phyloP scores from a whole-genome alignment of 1,140 invertebrate genomes.

The Bombus fervidus region DNA sequence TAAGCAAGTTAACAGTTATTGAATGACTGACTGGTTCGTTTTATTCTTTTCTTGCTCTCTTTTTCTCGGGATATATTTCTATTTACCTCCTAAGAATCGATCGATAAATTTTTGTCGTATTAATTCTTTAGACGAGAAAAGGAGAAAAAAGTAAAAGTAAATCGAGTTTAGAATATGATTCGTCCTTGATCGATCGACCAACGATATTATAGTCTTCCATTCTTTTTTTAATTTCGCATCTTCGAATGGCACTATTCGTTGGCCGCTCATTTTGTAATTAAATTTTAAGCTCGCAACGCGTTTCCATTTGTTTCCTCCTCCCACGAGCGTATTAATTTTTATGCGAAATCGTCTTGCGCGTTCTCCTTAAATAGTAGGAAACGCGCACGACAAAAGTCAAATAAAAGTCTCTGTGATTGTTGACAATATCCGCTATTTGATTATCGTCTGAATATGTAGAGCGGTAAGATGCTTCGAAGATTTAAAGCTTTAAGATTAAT shows the following conservation, averaged over 20 bases:
- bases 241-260: not conserved
- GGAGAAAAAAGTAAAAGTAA: not conserved
- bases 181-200: not conserved
- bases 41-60: not conserved
- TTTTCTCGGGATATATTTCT: not conserved
- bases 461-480: conserved; percentile 9
- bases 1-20: too few relatives aligned
- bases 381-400: not conserved
- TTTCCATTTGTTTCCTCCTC: not conserved
- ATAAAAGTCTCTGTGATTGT: conserved; percentile 38
- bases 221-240: not conserved
- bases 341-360: not conserved
- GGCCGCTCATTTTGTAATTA: conserved; percentile 11
- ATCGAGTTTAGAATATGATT: not conserved
- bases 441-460: conserved; percentile 18
- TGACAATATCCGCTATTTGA: conserved; percentile 40
- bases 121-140: not conserved
- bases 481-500: conserved; percentile 2
- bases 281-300: not conserved
- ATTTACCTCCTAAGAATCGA: not conserved
- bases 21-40: too few relatives aligned
- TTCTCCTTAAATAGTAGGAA: not conserved
- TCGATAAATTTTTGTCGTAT: not conserved
- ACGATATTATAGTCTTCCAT: conserved; percentile 9
- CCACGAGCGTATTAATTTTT: not conserved